Base-by-base conservation (phyloP, 2,888 invertebrate genomes). In the Octodonta nipae region DNA sequence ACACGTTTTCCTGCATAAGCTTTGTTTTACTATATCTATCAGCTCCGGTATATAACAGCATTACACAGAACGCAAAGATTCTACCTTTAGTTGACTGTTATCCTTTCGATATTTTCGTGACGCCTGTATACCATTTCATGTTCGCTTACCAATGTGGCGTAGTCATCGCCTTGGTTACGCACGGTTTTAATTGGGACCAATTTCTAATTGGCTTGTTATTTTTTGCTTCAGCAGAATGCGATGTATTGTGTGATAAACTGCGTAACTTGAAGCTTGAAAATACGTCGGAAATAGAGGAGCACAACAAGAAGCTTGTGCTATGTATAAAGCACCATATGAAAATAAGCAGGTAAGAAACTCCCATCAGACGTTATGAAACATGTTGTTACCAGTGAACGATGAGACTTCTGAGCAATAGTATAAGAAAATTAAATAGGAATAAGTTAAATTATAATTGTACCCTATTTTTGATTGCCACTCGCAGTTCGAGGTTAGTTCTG, bases 11-110 rank as follows among this genome's bases (percentile, higher is more conserved):
- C 8, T 22, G 15, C 12, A 11, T 28, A 7, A 28, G 28, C 1
- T 35, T 35, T 14, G 26, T 14, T 14, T 3, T 32, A n/a, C 1
- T 35, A 13, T 28, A 35, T 13, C 10, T 38, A 5, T 10, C 11
- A n/a, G 22, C 27, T 28, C 33, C 38, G 11, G n/a, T 30, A n/a
- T 20, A 30, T 8, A 29, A 38, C 10, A 38, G 13, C 8, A 5
- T 38, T 3, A 7, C 14, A 26, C 15, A 27, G 7, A 30, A 33
- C 20, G 10, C 28, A 2, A 31, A 30, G 8, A n/a, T 22, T 4
- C 22, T 41, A 11, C 41, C 41, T 2, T 25, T 41, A 10, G 41
- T 41, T n/a, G 41, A 36, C 17, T 41, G 41, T 26, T 41, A 41
- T 15, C 38, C 36, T 2, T 41, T 41, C 14, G 28, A 36, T 2